Percentiles rank a stretch among this genome's conserved stretches.
These are phyloP conservation scores for Vulpes vulpes DNA, from an alignment of 2,113 vertebrate genomes.

Conservation along the genomic window DNA sequence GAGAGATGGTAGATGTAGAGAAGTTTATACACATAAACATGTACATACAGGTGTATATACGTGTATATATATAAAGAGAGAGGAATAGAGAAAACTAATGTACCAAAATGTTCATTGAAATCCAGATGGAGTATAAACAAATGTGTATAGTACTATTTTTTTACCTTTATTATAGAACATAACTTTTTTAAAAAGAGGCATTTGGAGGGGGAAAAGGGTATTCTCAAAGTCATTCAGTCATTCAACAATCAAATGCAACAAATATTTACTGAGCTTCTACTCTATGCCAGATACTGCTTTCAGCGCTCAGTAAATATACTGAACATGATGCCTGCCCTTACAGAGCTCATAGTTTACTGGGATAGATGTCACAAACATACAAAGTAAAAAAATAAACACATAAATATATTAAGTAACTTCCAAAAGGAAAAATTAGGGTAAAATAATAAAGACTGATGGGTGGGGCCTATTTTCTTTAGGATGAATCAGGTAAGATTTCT, in stretches of 20 bases:
- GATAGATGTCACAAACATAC: background rate
- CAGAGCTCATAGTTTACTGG: background rate
- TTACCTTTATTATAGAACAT: background rate
- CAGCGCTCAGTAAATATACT: background rate
- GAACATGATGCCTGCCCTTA: background rate
- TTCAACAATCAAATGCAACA: background rate
- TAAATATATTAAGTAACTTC: background rate
- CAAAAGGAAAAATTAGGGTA: background rate
- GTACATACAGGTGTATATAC: background rate
- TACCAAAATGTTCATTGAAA: background rate
- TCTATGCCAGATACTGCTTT: background rate
- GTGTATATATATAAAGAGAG: background rate
- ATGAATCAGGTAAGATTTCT: background rate
- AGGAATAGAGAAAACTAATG: background rate
- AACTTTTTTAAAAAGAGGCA: background rate
- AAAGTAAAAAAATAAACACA: background rate
- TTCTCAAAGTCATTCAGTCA: background rate
- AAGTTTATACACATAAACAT: background rate
- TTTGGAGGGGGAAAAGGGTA: background rate
- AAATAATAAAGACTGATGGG: background rate
- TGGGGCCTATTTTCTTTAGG: background rate
- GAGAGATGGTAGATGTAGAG: background rate
- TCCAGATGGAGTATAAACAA: background rate
- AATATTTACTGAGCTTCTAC: background rate
- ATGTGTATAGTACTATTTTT: background rate